phyloP scores from a whole-genome alignment of 2,888 invertebrate species.

The Byasa hedistus region DNA sequence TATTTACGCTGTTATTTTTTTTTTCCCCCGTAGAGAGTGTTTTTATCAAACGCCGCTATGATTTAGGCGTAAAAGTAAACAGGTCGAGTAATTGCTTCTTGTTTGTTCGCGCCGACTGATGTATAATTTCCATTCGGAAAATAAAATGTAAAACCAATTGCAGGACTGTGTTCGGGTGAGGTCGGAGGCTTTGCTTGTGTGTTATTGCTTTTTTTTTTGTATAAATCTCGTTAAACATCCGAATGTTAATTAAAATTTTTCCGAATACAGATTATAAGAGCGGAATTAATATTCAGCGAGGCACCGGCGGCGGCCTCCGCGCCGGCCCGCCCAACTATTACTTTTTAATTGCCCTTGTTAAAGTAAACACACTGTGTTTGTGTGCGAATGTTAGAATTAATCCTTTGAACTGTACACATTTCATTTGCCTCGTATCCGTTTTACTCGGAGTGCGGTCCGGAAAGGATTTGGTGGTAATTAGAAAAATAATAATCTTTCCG shows the following conservation, averaged over 20 bases:
- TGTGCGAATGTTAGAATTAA: constrained; percentile 10
- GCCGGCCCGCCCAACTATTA: constrained; percentile 12
- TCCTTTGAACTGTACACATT: not conserved
- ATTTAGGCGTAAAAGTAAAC: constrained; percentile 34
- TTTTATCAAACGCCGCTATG: constrained; percentile 31
- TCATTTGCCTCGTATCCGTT: not conserved
- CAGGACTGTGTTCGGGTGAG: constrained; percentile 8
- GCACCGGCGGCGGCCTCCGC: constrained; percentile 3
- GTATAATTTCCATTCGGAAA: constrained; percentile 27
- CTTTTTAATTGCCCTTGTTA: constrained; percentile 15
- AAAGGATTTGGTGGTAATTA: too few species aligned
- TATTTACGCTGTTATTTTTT: constrained; percentile 37
- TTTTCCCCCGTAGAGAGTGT: constrained; percentile 3
- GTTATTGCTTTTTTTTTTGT: constrained; percentile 16
- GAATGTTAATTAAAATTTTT: constrained; percentile 19
- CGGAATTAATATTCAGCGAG: constrained; percentile 4
- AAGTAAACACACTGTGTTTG: constrained; percentile 12
- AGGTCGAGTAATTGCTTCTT: constrained; percentile 35
- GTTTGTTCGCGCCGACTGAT: constrained; percentile 29
- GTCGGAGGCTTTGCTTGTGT: constrained; percentile 5
- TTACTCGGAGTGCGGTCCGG: too few species aligned
- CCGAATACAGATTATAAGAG: constrained; percentile 9
- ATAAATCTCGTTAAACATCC: constrained; percentile 6
- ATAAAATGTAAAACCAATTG: constrained; percentile 24
- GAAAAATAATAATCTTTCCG: too few species aligned